A percentile compares a stretch with the other conserved stretches of the same genome.
phyloP scores from a whole-genome alignment of 2,113 vertebrate species.

The Fukomys damarensis region DNA sequence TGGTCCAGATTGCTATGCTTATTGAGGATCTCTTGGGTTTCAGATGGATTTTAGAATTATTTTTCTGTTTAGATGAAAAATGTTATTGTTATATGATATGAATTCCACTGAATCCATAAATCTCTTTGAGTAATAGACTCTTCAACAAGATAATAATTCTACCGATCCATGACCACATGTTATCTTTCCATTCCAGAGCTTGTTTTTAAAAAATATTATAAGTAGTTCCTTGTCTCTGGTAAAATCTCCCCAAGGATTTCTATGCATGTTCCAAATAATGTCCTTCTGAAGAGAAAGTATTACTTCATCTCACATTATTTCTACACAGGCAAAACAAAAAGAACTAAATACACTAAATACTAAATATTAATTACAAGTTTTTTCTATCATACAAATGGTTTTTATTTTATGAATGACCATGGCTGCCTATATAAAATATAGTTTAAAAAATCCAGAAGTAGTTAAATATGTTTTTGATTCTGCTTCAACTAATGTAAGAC shows the following conservation, averaged over 20 bases:
- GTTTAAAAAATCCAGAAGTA: not conserved
- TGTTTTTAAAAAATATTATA: slow-evolving; percentile 9
- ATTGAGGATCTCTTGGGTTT: not conserved
- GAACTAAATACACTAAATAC: not conserved
- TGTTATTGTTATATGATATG: not conserved
- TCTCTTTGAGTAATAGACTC: not conserved
- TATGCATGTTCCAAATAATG: not conserved
- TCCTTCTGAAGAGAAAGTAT: slow-evolving; percentile 18
- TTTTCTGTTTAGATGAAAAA: not conserved
- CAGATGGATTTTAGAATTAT: not conserved
- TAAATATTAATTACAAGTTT: not conserved
- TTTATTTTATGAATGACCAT: not conserved
- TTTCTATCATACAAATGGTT: not conserved
- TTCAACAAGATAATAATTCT: not conserved
- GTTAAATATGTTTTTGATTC: slow-evolving; percentile 24
- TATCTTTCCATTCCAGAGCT: not conserved
- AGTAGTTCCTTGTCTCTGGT: not conserved
- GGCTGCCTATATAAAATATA: not conserved
- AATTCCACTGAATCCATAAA: not conserved
- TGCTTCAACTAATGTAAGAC: not conserved
- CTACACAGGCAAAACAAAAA: not conserved
- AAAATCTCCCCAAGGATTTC: not conserved
- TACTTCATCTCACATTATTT: not conserved
- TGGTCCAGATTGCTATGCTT: not conserved
- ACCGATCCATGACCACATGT: not conserved